phyloP scores from a whole-genome alignment of 2,888 invertebrate genomes.

The Eupeodes luniger region DNA sequence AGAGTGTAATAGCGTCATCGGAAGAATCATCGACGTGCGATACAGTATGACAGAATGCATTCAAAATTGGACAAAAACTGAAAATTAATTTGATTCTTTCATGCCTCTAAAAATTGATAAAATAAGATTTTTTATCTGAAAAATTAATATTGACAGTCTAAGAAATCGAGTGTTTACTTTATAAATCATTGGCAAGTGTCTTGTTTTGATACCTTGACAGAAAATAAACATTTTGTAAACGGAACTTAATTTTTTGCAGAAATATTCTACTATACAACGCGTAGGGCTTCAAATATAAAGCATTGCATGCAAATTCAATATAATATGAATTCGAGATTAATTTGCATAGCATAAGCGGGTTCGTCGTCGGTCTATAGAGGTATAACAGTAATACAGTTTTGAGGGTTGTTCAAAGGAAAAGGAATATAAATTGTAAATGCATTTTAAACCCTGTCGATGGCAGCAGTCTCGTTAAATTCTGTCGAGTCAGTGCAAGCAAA shows the following conservation, averaged over 20 bases:
- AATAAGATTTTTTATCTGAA: too few species aligned
- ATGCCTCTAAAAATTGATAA: too few species aligned
- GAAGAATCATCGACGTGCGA: not conserved
- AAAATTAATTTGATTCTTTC: not conserved
- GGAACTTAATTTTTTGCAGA: too few species aligned
- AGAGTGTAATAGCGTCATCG: not conserved
- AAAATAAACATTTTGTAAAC: too few species aligned
- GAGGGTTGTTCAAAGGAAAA: constrained; percentile 16
- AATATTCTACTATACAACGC: not conserved
- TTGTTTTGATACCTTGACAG: too few species aligned
- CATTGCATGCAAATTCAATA: constrained; percentile 51
- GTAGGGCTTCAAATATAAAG: constrained; percentile 15
- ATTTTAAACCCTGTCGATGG: constrained; percentile 22
- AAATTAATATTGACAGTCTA: too few species aligned
- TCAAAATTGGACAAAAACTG: not conserved
- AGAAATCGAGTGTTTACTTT: too few species aligned
- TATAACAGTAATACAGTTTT: too few species aligned
- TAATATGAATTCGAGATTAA: constrained; percentile 39
- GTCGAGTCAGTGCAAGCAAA: constrained; percentile 7
- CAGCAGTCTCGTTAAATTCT: constrained; percentile 27
- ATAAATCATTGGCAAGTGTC: too few species aligned
- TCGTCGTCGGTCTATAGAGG: not conserved
- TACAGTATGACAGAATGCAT: not conserved
- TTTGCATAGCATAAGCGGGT: constrained; percentile 16
- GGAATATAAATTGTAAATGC: constrained; percentile 1